A percentile compares a stretch with the other conserved stretches of the same genome.
Conservation (phyloP, 2,888 invertebrate species). For the Junonia oenone region DNA sequence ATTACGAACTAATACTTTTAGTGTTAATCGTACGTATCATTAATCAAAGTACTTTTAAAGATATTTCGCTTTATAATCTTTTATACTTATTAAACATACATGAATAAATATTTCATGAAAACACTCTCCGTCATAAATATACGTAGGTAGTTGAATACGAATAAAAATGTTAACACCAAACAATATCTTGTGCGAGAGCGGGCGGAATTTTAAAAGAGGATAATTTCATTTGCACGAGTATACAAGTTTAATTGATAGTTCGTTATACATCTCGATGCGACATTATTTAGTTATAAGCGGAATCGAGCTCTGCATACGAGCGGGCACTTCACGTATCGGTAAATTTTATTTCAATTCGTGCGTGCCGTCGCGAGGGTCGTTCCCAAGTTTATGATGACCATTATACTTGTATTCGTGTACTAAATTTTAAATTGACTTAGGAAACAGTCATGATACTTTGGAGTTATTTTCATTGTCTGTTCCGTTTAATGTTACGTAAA, state of each 20-base stretch:
- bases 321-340: conserved; percentile 42
- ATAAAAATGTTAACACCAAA: background rate
- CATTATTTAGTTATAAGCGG: conserved; percentile 50
- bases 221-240: conserved; percentile 39
- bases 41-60: no score
- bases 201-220: conserved; percentile 32
- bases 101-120: no score
- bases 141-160: background rate
- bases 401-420: conserved; percentile 34
- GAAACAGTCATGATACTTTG: conserved; percentile 26
- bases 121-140: no score
- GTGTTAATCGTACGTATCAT: no score
- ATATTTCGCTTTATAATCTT: no score
- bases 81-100: no score
- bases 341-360: conserved; percentile 52
- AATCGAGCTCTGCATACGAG: conserved; percentile 36
- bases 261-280: conserved; percentile 42
- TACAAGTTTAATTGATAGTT: conserved; percentile 46
- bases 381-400: conserved; percentile 33
- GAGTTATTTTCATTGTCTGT: conserved; percentile 19
- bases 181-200: conserved; percentile 4
- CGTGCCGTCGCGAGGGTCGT: conserved; percentile 36
- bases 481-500: conserved; percentile 21
- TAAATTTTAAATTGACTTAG: conserved; percentile 36
- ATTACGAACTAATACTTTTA: no score